Conservation (phyloP, 2,113 vertebrate genomes). For the Acrocephalus arundinaceus region DNA sequence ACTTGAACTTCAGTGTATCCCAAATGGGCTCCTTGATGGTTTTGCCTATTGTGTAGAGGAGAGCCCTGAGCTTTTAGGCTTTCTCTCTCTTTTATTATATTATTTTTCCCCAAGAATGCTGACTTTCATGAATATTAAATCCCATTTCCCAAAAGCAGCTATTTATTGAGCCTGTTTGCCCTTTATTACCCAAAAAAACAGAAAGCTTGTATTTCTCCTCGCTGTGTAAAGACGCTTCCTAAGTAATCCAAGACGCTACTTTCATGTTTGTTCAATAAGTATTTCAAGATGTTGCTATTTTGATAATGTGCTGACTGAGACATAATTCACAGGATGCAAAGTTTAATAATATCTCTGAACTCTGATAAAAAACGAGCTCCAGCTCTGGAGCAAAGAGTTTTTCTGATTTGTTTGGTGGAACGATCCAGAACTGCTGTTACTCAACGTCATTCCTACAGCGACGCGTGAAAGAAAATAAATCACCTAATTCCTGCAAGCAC, state of each 20-base stretch:
- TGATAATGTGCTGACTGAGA: constrained; percentile 65
- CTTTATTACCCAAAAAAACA: constrained; percentile 12
- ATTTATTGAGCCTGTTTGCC: constrained; percentile 42
- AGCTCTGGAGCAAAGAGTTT: background rate
- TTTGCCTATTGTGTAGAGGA: background rate
- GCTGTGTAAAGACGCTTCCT: constrained; percentile 36
- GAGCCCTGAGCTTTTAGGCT: background rate
- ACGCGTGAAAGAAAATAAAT: background rate
- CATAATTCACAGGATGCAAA: constrained; percentile 70
- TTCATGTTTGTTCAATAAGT: constrained; percentile 64
- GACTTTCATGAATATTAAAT: constrained; percentile 16
- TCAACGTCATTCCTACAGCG: background rate
- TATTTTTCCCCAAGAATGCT: background rate
- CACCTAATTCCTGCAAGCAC: background rate
- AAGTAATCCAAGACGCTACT: constrained; percentile 59
- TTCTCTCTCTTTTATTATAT: background rate
- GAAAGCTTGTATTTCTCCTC: constrained; percentile 33
- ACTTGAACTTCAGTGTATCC: background rate
- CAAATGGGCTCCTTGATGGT: background rate
- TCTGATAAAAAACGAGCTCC: constrained; percentile 56
- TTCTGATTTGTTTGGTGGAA: constrained; percentile 11
- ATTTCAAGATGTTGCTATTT: constrained; percentile 74
- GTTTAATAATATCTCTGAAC: constrained; percentile 72
- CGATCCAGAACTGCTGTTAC: background rate
- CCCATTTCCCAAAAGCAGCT: constrained; percentile 32